Evolutionary conservation across 2,888 invertebrate species (phyloP).

Genomic region (Calliphora vomitoria): DNA sequence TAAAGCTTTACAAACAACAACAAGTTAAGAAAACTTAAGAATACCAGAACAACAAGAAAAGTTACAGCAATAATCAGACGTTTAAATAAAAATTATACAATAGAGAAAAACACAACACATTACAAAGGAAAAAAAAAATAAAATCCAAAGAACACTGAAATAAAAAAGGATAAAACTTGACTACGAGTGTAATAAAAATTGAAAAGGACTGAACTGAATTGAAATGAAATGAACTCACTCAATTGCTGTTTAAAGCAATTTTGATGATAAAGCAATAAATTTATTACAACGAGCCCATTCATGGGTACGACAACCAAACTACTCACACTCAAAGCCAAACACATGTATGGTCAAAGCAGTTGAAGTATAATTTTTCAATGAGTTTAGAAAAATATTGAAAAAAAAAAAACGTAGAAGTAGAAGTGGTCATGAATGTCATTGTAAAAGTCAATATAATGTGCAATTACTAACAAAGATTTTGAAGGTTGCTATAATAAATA

Average conservation of each 20-base stretch:
- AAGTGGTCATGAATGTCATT: slow-evolving; percentile 72
- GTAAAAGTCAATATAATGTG: slow-evolving; percentile 69
- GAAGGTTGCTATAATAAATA: slow-evolving; percentile 57
- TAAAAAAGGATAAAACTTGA: slow-evolving; percentile 46
- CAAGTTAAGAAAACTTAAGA: slow-evolving; percentile 44
- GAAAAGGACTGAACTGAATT: slow-evolving; percentile 31
- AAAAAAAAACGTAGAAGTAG: background rate
- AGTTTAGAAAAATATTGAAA: background rate
- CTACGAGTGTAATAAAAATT: slow-evolving; percentile 20
- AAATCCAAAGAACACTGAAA: background rate
- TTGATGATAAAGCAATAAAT: slow-evolving; percentile 67
- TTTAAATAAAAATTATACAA: slow-evolving; percentile 70
- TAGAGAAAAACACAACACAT: slow-evolving; percentile 44
- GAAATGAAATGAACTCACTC: slow-evolving; percentile 35
- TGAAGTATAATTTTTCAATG: slow-evolving; percentile 58
- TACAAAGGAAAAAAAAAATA: background rate
- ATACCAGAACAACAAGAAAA: slow-evolving; percentile 41
- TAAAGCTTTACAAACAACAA: slow-evolving; percentile 13
- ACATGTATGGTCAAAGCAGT: slow-evolving; percentile 31
- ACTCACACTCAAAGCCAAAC: background rate
- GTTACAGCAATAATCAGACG: slow-evolving; percentile 67
- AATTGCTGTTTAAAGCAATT: slow-evolving; percentile 61
- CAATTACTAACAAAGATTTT: slow-evolving; percentile 56
- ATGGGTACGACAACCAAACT: slow-evolving; percentile 1
- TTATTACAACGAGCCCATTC: slow-evolving; percentile 43